phyloP scores from a whole-genome alignment of 2,113 vertebrate species.

The Ginglymostoma cirratum region DNA sequence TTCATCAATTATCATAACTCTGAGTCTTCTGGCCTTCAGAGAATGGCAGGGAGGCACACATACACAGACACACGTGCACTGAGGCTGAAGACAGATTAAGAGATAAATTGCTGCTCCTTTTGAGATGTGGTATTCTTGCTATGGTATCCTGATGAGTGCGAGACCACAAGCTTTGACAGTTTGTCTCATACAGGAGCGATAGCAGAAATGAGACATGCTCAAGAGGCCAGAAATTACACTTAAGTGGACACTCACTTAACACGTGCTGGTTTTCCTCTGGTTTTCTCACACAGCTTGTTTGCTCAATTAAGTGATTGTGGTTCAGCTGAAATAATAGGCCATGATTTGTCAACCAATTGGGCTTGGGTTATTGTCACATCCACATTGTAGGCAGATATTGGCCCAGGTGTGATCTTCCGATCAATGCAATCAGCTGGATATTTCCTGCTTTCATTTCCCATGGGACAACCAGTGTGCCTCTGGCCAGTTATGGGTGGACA shows the following conservation, averaged over 20 bases:
- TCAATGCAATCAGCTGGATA: background rate
- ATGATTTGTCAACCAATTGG: background rate
- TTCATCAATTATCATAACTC: too few species aligned
- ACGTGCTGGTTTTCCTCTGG: background rate
- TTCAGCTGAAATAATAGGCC: background rate
- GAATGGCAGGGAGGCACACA: background rate
- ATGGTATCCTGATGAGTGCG: too few species aligned
- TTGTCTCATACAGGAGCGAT: too few species aligned
- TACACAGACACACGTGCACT: background rate
- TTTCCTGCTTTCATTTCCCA: background rate
- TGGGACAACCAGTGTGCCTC: too few species aligned
- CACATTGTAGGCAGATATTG: background rate
- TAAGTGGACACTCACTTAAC: background rate
- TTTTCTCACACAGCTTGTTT: background rate
- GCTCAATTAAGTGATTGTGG: background rate
- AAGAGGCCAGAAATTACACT: background rate
- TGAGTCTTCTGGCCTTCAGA: background rate
- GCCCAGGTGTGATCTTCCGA: background rate
- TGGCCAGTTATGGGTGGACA: too few species aligned
- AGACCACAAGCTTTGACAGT: too few species aligned
- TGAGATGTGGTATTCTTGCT: too few species aligned
- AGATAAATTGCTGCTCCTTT: too few species aligned
- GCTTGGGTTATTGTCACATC: background rate
- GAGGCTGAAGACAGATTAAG: too few species aligned
- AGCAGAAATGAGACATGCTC: too few species aligned